Conservation (phyloP, 1,140 invertebrate species). For the Rhopalosiphum maidis region DNA sequence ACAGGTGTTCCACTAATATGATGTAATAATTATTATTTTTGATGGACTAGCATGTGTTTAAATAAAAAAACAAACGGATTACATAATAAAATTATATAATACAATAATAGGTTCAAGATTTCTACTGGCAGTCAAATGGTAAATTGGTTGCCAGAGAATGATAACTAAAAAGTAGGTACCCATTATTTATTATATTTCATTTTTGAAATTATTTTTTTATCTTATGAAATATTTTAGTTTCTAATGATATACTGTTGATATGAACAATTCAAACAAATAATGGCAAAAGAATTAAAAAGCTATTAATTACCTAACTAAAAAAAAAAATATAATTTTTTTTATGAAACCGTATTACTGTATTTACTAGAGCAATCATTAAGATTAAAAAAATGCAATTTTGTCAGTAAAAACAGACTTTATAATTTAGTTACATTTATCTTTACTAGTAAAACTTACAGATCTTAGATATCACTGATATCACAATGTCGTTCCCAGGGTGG, state of each 20-base stretch:
- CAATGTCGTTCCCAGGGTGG: too few species aligned
- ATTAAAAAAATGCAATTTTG: background rate
- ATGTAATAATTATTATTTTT: too few species aligned
- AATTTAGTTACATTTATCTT: too few species aligned
- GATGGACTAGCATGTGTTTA: too few species aligned
- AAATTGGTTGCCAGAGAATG: background rate
- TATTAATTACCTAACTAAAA: background rate
- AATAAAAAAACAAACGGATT: too few species aligned
- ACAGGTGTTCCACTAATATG: too few species aligned
- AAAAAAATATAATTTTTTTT: conserved; percentile 10
- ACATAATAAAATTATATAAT: too few species aligned
- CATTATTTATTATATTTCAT: background rate
- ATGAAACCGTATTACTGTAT: background rate
- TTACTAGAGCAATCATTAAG: background rate
- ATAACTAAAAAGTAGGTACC: background rate
- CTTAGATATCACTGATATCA: background rate
- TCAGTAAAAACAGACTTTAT: background rate
- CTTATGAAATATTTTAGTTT: background rate
- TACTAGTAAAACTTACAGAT: background rate
- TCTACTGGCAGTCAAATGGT: too few species aligned
- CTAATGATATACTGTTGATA: background rate
- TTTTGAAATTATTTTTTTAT: background rate
- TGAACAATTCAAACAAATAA: background rate
- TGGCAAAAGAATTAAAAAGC: background rate
- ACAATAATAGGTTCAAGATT: too few species aligned